These are phyloP conservation scores for Oxyura jamaicensis DNA, from an alignment of 2,113 vertebrate genomes.

Conservation along the genomic window DNA sequence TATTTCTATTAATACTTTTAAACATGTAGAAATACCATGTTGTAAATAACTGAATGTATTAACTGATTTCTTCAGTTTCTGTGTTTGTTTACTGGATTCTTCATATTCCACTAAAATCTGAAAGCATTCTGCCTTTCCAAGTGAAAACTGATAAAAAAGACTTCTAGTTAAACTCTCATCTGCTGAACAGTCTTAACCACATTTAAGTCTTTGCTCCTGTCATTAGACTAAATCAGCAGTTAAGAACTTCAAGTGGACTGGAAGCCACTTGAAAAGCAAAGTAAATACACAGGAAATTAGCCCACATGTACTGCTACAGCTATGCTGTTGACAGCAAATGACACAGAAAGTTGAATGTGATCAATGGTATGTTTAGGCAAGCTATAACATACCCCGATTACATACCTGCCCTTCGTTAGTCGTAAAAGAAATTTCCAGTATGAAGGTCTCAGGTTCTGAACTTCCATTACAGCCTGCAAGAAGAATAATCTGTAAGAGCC, in stretches of 20 bases:
- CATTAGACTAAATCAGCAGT: not conserved
- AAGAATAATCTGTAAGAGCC: conserved; percentile 20
- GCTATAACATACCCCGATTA: not conserved
- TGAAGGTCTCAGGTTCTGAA: conserved; percentile 92
- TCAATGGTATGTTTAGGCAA: not conserved
- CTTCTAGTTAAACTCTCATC: not conserved
- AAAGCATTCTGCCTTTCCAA: not conserved
- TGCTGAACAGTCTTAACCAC: not conserved
- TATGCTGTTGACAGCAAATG: not conserved
- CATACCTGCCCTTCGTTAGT: conserved; percentile 94
- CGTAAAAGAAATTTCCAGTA: conserved; percentile 98
- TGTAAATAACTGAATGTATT: not conserved
- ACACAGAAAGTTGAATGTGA: not conserved
- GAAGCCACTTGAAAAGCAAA: not conserved
- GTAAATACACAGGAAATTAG: not conserved
- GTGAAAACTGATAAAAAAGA: not conserved
- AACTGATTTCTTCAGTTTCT: not conserved
- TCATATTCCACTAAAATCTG: not conserved
- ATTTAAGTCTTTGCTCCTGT: not conserved
- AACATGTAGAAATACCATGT: not conserved
- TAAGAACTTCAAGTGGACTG: not conserved
- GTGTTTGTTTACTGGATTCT: not conserved
- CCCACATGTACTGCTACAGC: rapidly evolving
- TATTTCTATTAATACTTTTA: not conserved
- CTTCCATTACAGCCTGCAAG: conserved; percentile 95